Base-by-base conservation (phyloP, 2,888 invertebrate genomes). In the Nesidiocoris tenuis region DNA sequence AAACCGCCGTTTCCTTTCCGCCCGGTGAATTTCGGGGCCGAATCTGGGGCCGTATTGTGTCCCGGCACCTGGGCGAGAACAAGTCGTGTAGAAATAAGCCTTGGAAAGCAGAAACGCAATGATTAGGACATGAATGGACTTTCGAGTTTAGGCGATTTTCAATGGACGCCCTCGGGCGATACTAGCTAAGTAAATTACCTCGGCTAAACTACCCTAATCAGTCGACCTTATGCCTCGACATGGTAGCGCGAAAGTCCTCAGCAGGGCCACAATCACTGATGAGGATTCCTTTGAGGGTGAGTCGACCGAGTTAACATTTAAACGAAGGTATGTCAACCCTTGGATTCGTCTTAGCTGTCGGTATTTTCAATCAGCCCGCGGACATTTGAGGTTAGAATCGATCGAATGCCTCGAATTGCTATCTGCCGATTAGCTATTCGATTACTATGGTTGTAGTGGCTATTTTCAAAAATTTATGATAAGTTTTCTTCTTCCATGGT, bases 1-100 rank as follows among this genome's bases (percentile, higher is more conserved):
- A 68, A 68, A 68, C 68, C 68, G 23, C 68, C 17, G 68, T 68
- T 68, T 68, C 68, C 68, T 56, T 55, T 56, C 68, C 57, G 59
- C 57, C 39, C 12, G 39, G 39, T 12, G 12, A 39, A 39, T 39
- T n/a, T 39, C 39, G 12, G 39, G 39, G 12, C 39, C 39, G 12
- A 39, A 39, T 39, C 39, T 39, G 39, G 39, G 12, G 5, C 5
- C 5, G 5, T 39, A 39, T 39, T 39, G 39, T 39, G 5, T 39
- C 39, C 12, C 39, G 12, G 39, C 39, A 12, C 12, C 3, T 12
- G 12, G 39, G 12, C 3, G 39, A 39, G 39, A 39, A 39, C 39
- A 39, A 39, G 39, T 39, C 5, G 12, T 7, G 39, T 39, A 39
- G 39, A 39, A 39, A 39, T 39, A 7, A 39, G 39, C 39, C 12